Conservation (phyloP, 2,888 invertebrate genomes). For the Diploptera punctata region DNA sequence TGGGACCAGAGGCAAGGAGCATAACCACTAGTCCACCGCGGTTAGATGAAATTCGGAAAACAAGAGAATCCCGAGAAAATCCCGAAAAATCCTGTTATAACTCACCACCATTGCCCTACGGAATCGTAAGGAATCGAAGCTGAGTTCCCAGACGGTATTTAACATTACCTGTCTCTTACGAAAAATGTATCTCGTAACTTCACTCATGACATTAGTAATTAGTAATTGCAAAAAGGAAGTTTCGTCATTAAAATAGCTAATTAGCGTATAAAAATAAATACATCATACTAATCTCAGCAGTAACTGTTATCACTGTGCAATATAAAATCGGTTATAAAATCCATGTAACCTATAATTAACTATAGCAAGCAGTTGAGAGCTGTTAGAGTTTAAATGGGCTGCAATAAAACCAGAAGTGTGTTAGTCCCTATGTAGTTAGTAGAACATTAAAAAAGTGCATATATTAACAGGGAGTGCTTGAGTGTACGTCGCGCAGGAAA, state of each 20-base stretch:
- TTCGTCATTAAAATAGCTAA: neutral
- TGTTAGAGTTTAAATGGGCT: neutral
- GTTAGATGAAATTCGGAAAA: too few relatives aligned
- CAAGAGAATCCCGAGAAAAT: too few relatives aligned
- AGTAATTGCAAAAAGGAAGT: too few relatives aligned
- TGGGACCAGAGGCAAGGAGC: too few relatives aligned
- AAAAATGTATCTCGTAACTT: too few relatives aligned
- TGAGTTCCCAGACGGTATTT: neutral
- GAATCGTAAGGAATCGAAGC: too few relatives aligned
- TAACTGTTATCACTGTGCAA: too few relatives aligned
- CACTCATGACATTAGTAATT: too few relatives aligned
- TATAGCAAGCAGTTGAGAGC: neutral
- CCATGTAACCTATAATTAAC: slow-evolving; percentile 3
- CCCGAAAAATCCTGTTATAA: too few relatives aligned
- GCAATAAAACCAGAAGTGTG: neutral
- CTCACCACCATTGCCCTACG: too few relatives aligned
- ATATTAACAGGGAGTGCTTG: slow-evolving; percentile 8
- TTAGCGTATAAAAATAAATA: neutral
- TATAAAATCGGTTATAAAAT: slow-evolving; percentile 1
- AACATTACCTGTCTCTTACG: too few relatives aligned
- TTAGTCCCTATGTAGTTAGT: slow-evolving; percentile 14
- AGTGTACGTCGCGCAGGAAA: slow-evolving; percentile 7
- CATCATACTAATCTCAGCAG: neutral
- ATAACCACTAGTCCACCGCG: too few relatives aligned
- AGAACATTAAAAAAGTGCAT: slow-evolving; percentile 22